phyloP scores from a whole-genome alignment of 2,113 vertebrate genomes.

The Eurypyga helias region DNA sequence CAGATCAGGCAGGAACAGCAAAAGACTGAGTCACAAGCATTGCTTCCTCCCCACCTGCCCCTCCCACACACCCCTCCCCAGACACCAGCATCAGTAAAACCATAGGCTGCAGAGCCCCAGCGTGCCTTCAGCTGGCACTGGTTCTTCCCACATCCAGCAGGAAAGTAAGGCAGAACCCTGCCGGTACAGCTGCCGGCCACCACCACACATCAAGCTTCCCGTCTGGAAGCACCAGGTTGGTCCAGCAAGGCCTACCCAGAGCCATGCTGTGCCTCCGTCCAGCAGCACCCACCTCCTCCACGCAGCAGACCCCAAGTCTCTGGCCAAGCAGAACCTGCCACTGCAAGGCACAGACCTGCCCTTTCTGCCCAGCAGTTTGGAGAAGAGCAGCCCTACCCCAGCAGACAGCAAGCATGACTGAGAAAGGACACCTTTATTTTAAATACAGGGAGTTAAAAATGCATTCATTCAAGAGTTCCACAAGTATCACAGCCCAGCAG shows the following conservation, averaged over 20 bases:
- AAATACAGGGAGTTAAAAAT: neutral
- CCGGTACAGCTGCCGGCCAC: neutral
- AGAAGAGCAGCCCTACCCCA: neutral
- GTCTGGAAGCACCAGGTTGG: neutral
- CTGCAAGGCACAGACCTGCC: accelerated
- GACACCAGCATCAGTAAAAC: too few relatives aligned
- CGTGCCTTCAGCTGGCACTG: too few relatives aligned
- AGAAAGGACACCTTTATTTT: constrained; percentile 16
- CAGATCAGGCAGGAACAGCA: neutral
- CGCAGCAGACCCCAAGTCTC: neutral
- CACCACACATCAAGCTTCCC: neutral
- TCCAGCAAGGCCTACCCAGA: neutral
- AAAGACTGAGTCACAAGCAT: neutral
- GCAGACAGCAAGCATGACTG: neutral
- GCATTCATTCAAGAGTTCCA: neutral
- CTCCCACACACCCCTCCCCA: too few relatives aligned
- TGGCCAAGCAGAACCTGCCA: neutral
- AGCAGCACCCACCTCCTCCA: neutral
- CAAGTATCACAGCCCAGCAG: neutral
- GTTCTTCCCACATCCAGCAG: too few relatives aligned
- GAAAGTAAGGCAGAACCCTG: neutral
- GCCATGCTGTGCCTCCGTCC: neutral
- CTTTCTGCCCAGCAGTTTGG: neutral
- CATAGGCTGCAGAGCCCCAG: too few relatives aligned
- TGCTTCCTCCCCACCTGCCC: neutral